phyloP scores from a whole-genome alignment of 2,888 invertebrate species.

The Thereva nobilitata region DNA sequence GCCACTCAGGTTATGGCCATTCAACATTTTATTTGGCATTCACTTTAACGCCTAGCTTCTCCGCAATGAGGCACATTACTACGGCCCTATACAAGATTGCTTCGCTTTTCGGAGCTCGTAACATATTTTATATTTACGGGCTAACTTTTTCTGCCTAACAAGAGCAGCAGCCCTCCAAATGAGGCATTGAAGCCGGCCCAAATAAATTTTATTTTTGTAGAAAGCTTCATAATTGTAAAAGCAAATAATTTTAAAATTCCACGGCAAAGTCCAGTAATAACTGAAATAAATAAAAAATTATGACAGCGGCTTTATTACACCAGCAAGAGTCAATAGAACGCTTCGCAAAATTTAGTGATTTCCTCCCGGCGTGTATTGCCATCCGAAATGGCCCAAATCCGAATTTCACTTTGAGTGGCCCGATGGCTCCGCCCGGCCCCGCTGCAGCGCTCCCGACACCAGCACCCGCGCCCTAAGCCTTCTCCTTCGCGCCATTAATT shows the following conservation, averaged over 20 bases:
- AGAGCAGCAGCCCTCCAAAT: conserved; percentile 8
- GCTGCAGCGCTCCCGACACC: neutral
- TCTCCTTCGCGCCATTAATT: conserved; percentile 35
- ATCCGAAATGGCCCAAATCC: neutral
- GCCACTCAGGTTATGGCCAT: conserved; percentile 24
- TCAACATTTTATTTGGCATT: conserved; percentile 32
- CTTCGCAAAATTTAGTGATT: conserved; percentile 26
- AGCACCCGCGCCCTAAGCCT: conserved; percentile 16
- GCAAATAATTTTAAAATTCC: too few species aligned
- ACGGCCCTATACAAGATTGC: conserved; percentile 20
- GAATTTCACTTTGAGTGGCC: conserved; percentile 12
- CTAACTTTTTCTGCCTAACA: conserved; percentile 17
- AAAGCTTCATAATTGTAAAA: too few species aligned
- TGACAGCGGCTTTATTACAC: conserved; percentile 18
- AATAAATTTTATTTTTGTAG: conserved; percentile 5
- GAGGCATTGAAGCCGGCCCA: conserved; percentile 13
- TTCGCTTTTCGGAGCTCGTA: conserved; percentile 19
- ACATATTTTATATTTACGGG: conserved; percentile 29
- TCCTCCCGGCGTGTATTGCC: neutral
- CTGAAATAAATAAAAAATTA: too few species aligned
- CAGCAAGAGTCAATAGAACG: conserved; percentile 28
- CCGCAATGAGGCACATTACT: conserved; percentile 9
- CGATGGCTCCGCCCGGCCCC: too few species aligned
- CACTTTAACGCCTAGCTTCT: conserved; percentile 26
- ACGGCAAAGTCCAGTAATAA: too few species aligned